Evolutionary conservation across 2,797 vertebrate species (phyloP), one percentile per base, ranked within the genome.

Genomic region (Okamejei kenojei): DNA sequence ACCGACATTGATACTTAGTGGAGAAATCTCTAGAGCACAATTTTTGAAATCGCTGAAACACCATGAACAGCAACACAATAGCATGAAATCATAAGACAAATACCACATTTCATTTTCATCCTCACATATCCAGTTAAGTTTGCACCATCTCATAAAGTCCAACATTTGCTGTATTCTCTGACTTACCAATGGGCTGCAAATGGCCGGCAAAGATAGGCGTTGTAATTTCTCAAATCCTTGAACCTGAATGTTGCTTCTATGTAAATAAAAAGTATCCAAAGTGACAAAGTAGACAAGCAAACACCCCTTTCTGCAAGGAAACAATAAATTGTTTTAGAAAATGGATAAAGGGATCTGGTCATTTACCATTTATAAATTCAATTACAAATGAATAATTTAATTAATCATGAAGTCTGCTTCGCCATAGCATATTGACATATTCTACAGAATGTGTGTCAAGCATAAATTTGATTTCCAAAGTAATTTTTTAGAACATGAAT

Each of bases 221-320:
- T 95, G 93, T 97, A 96, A 93, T 95, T 97, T 94, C 97, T 97
- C 76, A 97, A 95, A 95, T 97, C 97, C 95, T 96, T 97, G 94
- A 97, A 96, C 93, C 97, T 95, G 93, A 97, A 96, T 0, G 97
- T 97, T 68, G 96, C 96, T 94, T 97, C 97, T 0, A 96, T 97
- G 94, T 97, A 97, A n/a, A 97, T 96, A 0, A 97, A 96, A 90
- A 97, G 95, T 91, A 97, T 95, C 97, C 97, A 97, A 95, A 97
- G 95, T n/a, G 96, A 97, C 94, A 97, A 95, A 0, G 97, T 97
- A 0, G 97, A 97, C 94, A 97, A 95, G 90, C 97, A 97, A 94
- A 97, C 96, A 93, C 97, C 97, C 93, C 96, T 97, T 93, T 97
- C 97, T 97, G 95, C 93, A 93, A 45, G 65, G 17, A 90, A 45